These are phyloP conservation scores for Pseudeuparius sepicola DNA, from an alignment of 2,888 invertebrate species.

Conservation along the genomic window DNA sequence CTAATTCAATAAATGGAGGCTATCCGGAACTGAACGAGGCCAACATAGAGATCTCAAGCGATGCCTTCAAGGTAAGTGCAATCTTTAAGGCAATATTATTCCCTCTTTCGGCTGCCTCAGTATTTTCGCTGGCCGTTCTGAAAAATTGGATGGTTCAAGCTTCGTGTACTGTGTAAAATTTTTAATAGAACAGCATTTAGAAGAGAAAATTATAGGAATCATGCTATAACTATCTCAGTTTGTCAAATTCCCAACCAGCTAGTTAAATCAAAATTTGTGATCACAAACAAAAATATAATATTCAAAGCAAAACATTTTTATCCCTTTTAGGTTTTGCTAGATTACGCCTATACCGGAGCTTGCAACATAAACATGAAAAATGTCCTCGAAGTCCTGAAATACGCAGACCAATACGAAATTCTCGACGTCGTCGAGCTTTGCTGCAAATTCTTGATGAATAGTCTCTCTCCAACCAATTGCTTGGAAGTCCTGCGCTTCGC, in stretches of 20 bases:
- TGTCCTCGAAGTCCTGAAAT: constrained; percentile 57
- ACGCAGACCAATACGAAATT: constrained; percentile 65
- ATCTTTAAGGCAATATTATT: too few relatives aligned
- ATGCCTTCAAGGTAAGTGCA: constrained; percentile 52
- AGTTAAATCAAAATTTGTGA: too few relatives aligned
- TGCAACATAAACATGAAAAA: constrained; percentile 55
- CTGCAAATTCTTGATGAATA: constrained; percentile 53
- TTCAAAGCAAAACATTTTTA: too few relatives aligned
- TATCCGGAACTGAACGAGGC: constrained; percentile 52
- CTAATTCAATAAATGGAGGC: constrained; percentile 53
- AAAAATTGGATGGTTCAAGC: too few relatives aligned
- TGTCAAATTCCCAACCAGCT: too few relatives aligned
- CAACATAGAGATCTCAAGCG: constrained; percentile 48
- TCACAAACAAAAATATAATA: too few relatives aligned
- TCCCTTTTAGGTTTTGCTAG: constrained; percentile 56
- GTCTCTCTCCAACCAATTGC: constrained; percentile 58
- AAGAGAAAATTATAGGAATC: too few relatives aligned
- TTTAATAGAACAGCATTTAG: too few relatives aligned
- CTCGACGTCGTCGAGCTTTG: constrained; percentile 61
- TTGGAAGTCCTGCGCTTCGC: constrained; percentile 63
- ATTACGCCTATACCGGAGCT: constrained; percentile 64
- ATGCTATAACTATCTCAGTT: too few relatives aligned
- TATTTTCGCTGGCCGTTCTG: too few relatives aligned
- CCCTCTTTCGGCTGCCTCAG: too few relatives aligned
- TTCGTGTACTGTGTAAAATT: too few relatives aligned